Conservation (phyloP, 2,797 vertebrate species). For the Botia almorhae region DNA sequence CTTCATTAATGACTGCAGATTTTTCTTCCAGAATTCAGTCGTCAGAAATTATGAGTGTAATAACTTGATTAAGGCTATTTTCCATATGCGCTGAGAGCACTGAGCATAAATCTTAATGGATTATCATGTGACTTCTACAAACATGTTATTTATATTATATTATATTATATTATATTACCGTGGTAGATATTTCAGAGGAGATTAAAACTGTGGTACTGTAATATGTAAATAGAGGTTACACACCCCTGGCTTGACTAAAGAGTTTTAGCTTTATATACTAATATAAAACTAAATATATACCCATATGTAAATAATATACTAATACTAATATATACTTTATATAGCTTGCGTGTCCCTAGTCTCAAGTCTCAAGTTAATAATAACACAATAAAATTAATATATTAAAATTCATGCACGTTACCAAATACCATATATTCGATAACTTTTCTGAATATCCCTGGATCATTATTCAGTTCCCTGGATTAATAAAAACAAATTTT, state of each 20-base stretch:
- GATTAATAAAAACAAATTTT: background rate
- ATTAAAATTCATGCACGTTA: background rate
- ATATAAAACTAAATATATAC: no score
- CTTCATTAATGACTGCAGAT: conserved; percentile 32
- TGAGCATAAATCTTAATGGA: background rate
- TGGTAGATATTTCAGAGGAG: background rate
- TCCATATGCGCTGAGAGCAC: background rate
- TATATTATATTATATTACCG: background rate
- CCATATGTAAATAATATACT: no score
- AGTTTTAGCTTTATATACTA: background rate
- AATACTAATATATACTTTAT: background rate
- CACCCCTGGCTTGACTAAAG: background rate
- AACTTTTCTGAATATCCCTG: background rate
- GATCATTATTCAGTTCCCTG: background rate
- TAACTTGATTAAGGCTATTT: conserved; percentile 11
- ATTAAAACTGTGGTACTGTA: background rate
- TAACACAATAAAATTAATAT: background rate
- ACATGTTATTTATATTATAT: background rate
- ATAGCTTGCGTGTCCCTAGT: background rate
- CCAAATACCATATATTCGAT: background rate
- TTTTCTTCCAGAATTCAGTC: conserved; percentile 14
- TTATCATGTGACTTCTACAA: background rate
- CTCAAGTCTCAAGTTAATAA: background rate
- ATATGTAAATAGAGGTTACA: background rate
- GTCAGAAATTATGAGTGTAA: background rate